These are phyloP conservation scores for Promerops cafer DNA, from an alignment of 2,113 vertebrate species.

Conservation along the genomic window DNA sequence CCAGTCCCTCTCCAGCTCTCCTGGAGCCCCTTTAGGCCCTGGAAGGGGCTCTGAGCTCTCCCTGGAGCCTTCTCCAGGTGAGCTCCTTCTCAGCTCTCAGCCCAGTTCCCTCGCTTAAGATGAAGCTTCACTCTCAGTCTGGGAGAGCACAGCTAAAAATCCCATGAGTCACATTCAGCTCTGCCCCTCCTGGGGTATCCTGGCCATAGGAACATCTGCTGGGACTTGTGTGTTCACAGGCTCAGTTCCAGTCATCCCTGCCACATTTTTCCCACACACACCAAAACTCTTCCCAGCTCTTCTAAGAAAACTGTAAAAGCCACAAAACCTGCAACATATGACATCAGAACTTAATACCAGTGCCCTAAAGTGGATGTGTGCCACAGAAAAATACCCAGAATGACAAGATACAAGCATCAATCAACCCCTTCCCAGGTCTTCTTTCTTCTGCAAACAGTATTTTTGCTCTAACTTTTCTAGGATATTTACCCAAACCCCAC, in stretches of 20 bases:
- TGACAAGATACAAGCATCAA: not conserved
- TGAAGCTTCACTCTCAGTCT: rapidly evolving
- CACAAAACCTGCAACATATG: not conserved
- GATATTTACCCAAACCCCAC: not conserved
- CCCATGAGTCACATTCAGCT: not conserved
- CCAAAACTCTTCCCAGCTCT: not conserved
- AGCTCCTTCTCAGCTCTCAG: not conserved
- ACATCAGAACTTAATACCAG: not conserved
- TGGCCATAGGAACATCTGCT: not conserved
- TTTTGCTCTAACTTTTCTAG: not conserved
- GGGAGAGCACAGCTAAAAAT: not conserved
- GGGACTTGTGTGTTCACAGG: not conserved
- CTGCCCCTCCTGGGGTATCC: not conserved
- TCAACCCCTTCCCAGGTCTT: not conserved
- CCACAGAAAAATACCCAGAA: not conserved
- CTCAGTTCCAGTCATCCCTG: not conserved
- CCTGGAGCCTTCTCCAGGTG: not conserved
- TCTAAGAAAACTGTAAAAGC: not conserved
- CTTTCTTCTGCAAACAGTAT: not conserved
- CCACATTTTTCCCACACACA: not conserved
- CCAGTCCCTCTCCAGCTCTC: not conserved
- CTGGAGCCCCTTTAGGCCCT: not conserved
- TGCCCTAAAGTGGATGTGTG: not conserved
- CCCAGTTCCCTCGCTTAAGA: not conserved
- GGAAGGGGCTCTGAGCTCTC: not conserved